Base-by-base conservation (phyloP, 2,113 vertebrate species). In the Toxostoma redivivum region DNA sequence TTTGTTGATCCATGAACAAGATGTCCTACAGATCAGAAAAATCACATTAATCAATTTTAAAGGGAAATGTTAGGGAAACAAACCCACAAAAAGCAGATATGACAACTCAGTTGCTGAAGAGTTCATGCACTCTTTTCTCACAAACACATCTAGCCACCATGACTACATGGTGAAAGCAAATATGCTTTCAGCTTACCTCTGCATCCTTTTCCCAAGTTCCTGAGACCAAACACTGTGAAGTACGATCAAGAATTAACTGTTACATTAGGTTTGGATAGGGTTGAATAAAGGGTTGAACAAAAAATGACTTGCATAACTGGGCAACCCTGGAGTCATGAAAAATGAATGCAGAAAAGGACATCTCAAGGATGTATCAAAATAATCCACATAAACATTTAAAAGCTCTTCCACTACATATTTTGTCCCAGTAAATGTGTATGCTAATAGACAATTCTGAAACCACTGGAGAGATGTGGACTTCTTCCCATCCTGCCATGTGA, bases 401-500 rank as follows among this genome's bases (percentile, higher is more conserved):
- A 80, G n/a, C 16, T 82, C 67, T 83, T 28, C 42, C 38, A 56
- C 45, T 72, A 37, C 0, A 0, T 76, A 40, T 84, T 86, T 70
- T 70, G 66, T 40, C 30, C 28, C 8, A 21, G 19, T 56, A 78
- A 67, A 37, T 71, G 54, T 19, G 30, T 25, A 69, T 5, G 25
- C 37, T 70, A 58, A 35, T 27, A 79, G 27, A 82, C 28, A 62
- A 77, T 45, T 69, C 56, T 22, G 53, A 90, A 86, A 37, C 11
- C 50, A 86, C 31, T 77, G 17, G 33, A 77, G 40, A 80, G 12
- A 45, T 15, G 25, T 7, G 15, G n/a, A 40, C 28, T 72, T 64
- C 14, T 2, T 5, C 16, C 6, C 8, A 18, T 2, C 7, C 18
- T 4, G 3, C 31, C 47, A 27, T 1, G 11, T 66, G 9, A 81